Conservation (phyloP, 2,888 invertebrate genomes). For the Cephalotes varians region DNA sequence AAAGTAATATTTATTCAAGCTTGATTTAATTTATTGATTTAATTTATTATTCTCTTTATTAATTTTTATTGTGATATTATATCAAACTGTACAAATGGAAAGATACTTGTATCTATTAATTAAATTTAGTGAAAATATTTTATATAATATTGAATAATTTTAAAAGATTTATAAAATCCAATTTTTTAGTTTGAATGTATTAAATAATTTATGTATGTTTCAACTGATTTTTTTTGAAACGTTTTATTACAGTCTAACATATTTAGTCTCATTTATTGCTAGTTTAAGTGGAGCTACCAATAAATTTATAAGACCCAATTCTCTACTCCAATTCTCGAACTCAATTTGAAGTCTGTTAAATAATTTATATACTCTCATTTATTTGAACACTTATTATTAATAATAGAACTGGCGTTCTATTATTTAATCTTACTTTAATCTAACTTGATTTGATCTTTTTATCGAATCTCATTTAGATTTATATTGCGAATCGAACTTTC, state of each 20-base stretch:
- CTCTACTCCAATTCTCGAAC: background rate
- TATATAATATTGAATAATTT: background rate
- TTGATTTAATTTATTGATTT: background rate
- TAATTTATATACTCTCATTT: background rate
- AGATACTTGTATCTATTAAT: background rate
- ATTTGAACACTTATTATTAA: background rate
- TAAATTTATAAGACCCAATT: slow-evolving; percentile 13
- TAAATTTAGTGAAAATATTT: background rate
- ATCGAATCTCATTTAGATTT: slow-evolving; percentile 11
- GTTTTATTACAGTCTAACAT: background rate
- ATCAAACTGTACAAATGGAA: background rate
- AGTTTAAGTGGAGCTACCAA: background rate
- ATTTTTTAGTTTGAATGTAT: background rate
- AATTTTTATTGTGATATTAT: background rate
- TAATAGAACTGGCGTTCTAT: background rate
- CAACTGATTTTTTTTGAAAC: background rate
- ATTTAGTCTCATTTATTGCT: background rate
- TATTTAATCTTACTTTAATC: slow-evolving; percentile 7
- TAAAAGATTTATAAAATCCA: background rate
- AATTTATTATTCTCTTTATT: too few species aligned
- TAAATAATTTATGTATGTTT: background rate
- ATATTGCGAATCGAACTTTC: background rate
- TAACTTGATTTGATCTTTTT: slow-evolving; percentile 2
- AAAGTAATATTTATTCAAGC: background rate
- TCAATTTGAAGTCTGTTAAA: background rate